A percentile compares a stretch with the other conserved stretches of the same genome.
Conservation (phyloP, 2,113 vertebrate species). For the Eurypyga helias region DNA sequence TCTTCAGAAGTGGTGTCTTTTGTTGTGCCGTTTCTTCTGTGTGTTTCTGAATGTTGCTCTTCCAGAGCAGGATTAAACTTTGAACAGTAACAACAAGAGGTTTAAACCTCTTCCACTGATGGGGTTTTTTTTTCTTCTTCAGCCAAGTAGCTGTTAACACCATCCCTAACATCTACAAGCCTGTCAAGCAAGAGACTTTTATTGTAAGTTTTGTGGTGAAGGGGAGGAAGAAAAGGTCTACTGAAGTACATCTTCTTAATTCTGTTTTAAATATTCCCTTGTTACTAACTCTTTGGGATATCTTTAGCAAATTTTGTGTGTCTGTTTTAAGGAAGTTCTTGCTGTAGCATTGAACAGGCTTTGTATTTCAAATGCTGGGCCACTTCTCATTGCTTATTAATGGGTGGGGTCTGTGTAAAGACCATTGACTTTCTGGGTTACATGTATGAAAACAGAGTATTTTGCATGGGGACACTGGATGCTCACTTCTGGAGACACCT, state of each 20-base stretch:
- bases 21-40: not conserved
- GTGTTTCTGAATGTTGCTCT: not conserved
- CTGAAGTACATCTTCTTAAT: not conserved
- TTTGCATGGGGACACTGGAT: not conserved
- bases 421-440: not conserved
- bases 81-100: not conserved
- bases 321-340: not conserved
- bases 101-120: not conserved
- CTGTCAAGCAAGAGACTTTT: not conserved
- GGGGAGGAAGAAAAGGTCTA: not conserved
- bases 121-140: not conserved
- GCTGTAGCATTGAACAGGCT: not conserved
- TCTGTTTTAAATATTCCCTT: not conserved
- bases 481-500: not conserved
- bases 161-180: not conserved
- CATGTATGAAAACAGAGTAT: not conserved
- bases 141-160: not conserved
- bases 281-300: not conserved
- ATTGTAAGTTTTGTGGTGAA: not conserved
- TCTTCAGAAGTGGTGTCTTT: not conserved
- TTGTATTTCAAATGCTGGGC: not conserved
- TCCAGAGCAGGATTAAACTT: not conserved
- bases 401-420: not conserved
- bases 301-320: not conserved
- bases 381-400: not conserved